Base-by-base conservation (phyloP, 2,888 invertebrate genomes). In the Metacarcinus magister region DNA sequence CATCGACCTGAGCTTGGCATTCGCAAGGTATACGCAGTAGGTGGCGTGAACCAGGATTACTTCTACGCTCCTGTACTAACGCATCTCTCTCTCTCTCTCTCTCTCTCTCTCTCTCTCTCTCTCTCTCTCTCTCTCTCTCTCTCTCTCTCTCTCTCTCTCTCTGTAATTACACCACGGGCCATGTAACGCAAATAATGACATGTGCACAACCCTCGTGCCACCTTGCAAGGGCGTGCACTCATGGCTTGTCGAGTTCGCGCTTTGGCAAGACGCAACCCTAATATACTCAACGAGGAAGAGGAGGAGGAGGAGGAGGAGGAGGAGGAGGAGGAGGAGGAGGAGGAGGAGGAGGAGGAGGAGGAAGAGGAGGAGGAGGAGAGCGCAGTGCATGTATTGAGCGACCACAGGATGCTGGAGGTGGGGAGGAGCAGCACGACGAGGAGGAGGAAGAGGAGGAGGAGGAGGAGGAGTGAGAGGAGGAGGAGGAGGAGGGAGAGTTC, bases 91-190 rank as follows among this genome's bases (percentile, higher is more conserved):
- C 67, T 67, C 67, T 54, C 54, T 54, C 54, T 54, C 54, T 54
- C 54, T 54, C 54, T 54, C 54, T 54, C 54, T 54, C 54, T 54
- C 54, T 54, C 54, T 54, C 54, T 67, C 67, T 67, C 67, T 67
- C 67, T 67, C 67, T 67, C 67, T 67, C 67, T 67, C 67, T 67
- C 67, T 67, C 67, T 67, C 67, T 67, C 67, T 67, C 67, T 67
- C 67, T 67, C n/a, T 67, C 67, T 67, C 67, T 67, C 67, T 67
- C 67, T 67, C 67, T 67, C n/a, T 67, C 16, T 67, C 67, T 1
- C 67, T 10, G n/a, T 67, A 23, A 67, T 67, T 67, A 67, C n/a
- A 23, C 23, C 67, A 67, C 67, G 67, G 16, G 19, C 67, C 67
- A n/a, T n/a, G 3, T 67, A 23, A 67, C 67, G 5, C 67, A n/a